Evolutionary conservation across 2,888 invertebrate species (phyloP).

Genomic region (Hybos culiciformis): DNA sequence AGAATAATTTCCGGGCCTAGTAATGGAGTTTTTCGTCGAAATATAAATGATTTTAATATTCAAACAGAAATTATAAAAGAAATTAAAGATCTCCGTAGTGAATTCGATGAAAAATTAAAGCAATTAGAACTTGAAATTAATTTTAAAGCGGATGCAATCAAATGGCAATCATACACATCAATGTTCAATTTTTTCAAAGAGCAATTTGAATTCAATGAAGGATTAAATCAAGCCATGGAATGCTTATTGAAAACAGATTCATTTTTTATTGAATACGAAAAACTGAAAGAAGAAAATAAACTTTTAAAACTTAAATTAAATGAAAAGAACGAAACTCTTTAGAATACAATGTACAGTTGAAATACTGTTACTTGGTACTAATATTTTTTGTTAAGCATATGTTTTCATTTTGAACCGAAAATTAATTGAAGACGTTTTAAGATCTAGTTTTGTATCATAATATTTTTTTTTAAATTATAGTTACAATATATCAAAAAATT

Average conservation of each 20-base stretch:
- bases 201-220: conserved; percentile 19
- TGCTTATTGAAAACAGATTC: conserved; percentile 25
- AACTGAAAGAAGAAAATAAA: conserved; percentile 27
- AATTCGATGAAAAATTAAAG: conserved; percentile 17
- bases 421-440: too few species aligned
- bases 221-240: conserved; percentile 23
- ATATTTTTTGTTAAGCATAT: too few species aligned
- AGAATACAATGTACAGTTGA: too few species aligned
- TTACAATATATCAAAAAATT: too few species aligned
- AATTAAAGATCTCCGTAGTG: conserved; percentile 6
- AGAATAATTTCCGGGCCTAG: conserved; percentile 28
- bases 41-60: conserved; percentile 7
- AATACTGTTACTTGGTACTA: too few species aligned
- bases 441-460: too few species aligned
- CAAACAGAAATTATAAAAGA: conserved; percentile 12
- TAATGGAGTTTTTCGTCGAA: not conserved
- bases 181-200: conserved; percentile 22
- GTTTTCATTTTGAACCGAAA: too few species aligned
- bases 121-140: conserved; percentile 27
- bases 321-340: conserved; percentile 15
- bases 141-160: conserved; percentile 21
- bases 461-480: too few species aligned
- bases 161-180: conserved; percentile 23
- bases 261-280: conserved; percentile 26
- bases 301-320: conserved; percentile 21